Evolutionary conservation across 2,113 vertebrate genomes (phyloP), one percentile per base, ranked within the genome.

Genomic region (Ceyx margarethae): DNA sequence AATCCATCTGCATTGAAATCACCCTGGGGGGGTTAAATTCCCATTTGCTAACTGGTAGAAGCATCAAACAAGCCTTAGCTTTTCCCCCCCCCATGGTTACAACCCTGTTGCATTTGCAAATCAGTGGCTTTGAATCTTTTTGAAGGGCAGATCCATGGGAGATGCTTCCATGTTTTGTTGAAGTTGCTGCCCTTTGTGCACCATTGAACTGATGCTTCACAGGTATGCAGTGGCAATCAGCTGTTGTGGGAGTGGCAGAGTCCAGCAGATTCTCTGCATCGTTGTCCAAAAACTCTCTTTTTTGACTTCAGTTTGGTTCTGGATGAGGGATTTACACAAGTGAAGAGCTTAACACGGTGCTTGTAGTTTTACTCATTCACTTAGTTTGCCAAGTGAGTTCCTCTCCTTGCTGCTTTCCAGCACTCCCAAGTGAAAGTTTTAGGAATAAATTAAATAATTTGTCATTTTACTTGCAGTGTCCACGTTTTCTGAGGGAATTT

Each of bases 111-210:
- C 35, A 76, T 84, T 94, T 89, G 58, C 80, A 80, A 68, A 80
- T 81, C 33, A 37, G 33, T 73, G 37, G n/a, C 46, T 82, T 89
- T 82, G 61, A 79, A 50, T 87, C 42, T 82, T 95, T 87, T 65
- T 77, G 22, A 95, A 81, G 62, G 89, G 56, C 56, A 76, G 33
- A 82, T 85, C 67, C 35, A 28, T 80, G 25, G 68, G 72, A 82
- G 28, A 60, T 82, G 35, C 46, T 76, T 87, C 62, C 42, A 2
- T 72, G 46, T 79, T 89, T 89, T 87, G 53, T 92, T 84, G 45
- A 62, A 91, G 35, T 90, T 89, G 81, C n/a, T 72, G 66, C 67
- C 35, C 89, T 89, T 87, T 76, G 81, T 92, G 66, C 73, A 53
- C 3, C 60, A n/a, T 8, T 89, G 71, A 79, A 81, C 50, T 58